Evolutionary conservation across 2,888 invertebrate species (phyloP), one percentile per base, ranked within the genome.

Genomic region (Lasioglossum malachurum): DNA sequence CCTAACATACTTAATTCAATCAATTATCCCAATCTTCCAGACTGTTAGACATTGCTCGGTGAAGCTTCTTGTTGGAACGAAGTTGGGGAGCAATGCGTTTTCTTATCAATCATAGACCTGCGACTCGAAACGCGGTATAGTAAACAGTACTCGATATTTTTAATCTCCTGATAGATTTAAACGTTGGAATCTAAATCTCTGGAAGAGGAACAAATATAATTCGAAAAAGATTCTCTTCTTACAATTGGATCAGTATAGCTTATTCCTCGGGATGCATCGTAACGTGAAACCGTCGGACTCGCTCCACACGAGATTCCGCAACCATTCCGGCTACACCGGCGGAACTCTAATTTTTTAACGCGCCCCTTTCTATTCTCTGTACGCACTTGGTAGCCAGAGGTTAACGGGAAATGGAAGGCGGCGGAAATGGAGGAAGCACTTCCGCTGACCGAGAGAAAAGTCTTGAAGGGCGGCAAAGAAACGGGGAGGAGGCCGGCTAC

Each of bases 391-490:
- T 49, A 23, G 57, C 16, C 73, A 12, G 77, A 38, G 73, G 41
- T 27, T 16, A 41, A 27, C 60, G 31, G 12, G 27, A 64, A 75
- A 60, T 41, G 41, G 16, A 75, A 27, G 10, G n/a, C 27, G 75
- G 41, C 19, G 41, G 75, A 79, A 31, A 82, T 38, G 76, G 73
- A 64, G 71, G 73, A 49, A 73, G 31, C 71, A 49, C 57, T 78
- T 75, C 74, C 80, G 79, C 69, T 75, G 71, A 71, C 67, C 78
- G 53, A 69, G 44, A 14, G 71, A 80, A 80, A 82, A 87, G 71
- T 75, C 78, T 76, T 64, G 38, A 35, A 38, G 41, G n/a, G 46
- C 10, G 46, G 31, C 78, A 72, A 75, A 27, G 72, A 76, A 80
- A 35, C 49, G 23, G 41, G 35, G 31, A 31, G 35, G 74, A 19